A percentile compares a stretch with the other conserved stretches of the same genome.
Evolutionary conservation across 1,140 invertebrate genomes (phyloP).

Genomic region (Campoletis sonorensis): DNA sequence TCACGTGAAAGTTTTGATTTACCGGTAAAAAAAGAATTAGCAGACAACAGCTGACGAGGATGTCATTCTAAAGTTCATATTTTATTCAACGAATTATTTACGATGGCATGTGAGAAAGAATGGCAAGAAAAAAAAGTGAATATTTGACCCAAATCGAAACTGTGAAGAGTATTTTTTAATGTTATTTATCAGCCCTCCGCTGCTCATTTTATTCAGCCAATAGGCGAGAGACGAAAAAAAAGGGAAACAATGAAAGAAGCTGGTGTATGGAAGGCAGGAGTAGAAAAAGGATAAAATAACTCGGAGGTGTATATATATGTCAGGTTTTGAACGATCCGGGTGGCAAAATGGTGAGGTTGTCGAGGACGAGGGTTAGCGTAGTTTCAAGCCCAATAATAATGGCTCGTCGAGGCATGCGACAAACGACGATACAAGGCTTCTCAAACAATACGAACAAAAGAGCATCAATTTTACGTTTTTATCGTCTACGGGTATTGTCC

Average conservation of each 20-base stretch:
- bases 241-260: neutral
- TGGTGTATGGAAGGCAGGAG: neutral
- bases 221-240: neutral
- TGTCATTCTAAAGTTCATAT: no score
- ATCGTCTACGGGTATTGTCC: conserved; percentile 70
- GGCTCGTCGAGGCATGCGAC: conserved; percentile 69
- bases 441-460: conserved; percentile 75
- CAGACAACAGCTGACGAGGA: no score
- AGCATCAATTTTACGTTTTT: conserved; percentile 77
- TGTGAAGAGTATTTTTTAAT: no score
- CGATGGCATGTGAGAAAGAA: no score
- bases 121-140: no score
- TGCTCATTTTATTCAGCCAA: no score
- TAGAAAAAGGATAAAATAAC: neutral
- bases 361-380: neutral
- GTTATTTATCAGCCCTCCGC: no score
- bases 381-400: conserved; percentile 66
- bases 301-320: neutral
- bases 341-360: neutral
- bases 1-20: no score
- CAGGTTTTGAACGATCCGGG: neutral
- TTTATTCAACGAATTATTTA: no score
- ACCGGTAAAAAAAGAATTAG: no score
- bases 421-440: conserved; percentile 69
- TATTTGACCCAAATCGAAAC: no score